Evolutionary conservation across 2,113 vertebrate genomes (phyloP).

Genomic region (Peromyscus polionotus): DNA sequence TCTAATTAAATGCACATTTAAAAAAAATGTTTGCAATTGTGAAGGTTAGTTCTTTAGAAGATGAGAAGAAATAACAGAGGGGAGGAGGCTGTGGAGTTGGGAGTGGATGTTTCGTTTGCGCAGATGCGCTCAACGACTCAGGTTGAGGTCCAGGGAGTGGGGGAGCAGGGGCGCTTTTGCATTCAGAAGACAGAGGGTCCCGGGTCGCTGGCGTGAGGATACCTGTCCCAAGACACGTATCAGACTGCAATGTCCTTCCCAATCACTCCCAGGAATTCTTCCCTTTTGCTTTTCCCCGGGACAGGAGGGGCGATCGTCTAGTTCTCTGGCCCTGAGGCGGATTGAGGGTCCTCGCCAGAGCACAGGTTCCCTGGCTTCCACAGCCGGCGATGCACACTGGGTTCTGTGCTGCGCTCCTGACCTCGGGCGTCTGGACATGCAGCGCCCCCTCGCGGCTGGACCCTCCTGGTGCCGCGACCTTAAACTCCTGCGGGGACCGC

Average conservation of each 20-base stretch:
- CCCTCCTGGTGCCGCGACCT: neutral
- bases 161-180: neutral
- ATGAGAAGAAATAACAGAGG: neutral
- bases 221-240: neutral
- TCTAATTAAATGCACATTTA: slow-evolving; percentile 17
- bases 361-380: too few species aligned
- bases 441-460: neutral
- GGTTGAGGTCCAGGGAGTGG: neutral
- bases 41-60: neutral
- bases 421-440: neutral
- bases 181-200: neutral
- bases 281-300: neutral
- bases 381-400: neutral
- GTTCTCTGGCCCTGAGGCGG: neutral
- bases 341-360: too few species aligned
- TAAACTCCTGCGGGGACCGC: neutral
- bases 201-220: neutral
- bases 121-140: too few species aligned
- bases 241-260: neutral
- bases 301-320: too few species aligned
- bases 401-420: fast-evolving
- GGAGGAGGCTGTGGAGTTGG: neutral
- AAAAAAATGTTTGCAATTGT: neutral
- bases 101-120: neutral
- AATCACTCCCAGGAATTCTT: neutral